Base-by-base conservation (phyloP, 2,113 vertebrate species). In the Engraulis encrasicolus region DNA sequence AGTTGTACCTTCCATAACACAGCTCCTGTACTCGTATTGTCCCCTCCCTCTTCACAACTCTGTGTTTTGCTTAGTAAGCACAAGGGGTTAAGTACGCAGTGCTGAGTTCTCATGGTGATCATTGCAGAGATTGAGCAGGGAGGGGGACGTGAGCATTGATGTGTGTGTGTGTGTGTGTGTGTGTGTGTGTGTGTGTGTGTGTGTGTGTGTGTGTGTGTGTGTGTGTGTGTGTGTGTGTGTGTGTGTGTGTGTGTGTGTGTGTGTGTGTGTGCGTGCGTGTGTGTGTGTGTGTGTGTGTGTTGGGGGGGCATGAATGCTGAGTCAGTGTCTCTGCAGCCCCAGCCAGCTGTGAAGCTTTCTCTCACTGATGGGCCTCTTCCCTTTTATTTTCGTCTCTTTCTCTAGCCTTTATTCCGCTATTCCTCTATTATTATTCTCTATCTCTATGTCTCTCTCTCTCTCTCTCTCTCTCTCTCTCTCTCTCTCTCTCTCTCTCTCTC, bases 301-400 rank as follows among this genome's bases (percentile, higher is more conserved):
- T 45, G 37, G 66, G 80, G 6, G 20, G 3, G 0, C 81, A 71
- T 90, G 54, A 88, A 74, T 91, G 95, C 92, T 94, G 93, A 93
- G 90, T 95, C 92, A 95, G 93, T 49, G 74, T 89, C 80, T 50
- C 90, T 92, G 90, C 91, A 85, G 90, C 89, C 82, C 81, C 61
- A 89, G 87, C 89, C 90, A 89, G 82, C 89, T 91, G 91, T 89
- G 90, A 92, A 84, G 71, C 50, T 86, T 48, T 50, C 17, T 48
- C 45, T 23, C 27, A 31, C 66, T 48, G 31, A n/a, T 27, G 71
- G 14, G 74, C 31, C 74, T 38, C 11, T 66, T 83, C 79, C 27
- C 58, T 50, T 18, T 36, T 48, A 17, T 19, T 38, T 17, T 38
- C 36, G 12, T 40, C 17, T 37, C 27, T 20, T n/a, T 50, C 66